Base-by-base conservation (phyloP, 2,113 vertebrate species). In the Martes martes region DNA sequence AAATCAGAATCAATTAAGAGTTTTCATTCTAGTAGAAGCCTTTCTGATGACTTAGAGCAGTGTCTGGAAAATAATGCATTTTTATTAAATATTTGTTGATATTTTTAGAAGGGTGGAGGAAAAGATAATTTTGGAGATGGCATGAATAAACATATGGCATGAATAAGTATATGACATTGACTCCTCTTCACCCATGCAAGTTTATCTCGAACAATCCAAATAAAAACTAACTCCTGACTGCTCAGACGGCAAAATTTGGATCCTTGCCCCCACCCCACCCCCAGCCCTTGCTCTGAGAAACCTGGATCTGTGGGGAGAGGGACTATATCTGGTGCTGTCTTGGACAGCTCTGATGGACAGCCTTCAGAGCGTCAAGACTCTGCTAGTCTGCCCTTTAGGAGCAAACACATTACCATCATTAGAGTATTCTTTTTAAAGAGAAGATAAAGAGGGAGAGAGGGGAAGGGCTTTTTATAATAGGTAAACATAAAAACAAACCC, bases 1-100 rank as follows among this genome's bases (percentile, higher is more conserved):
- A 94, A 89, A 69, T 95, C 73, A 90, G 79, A 81, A 91, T 93
- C 81, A 88, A 50, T 95, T 89, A 89, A 83, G 90, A 84, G 1
- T 31, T 92, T 76, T 47, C 42, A 50, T 93, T 93, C 67, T 86
- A 73, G 31, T 36, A 96, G 61, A 83, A 76, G 42, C 5, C 36
- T 76, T 79, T 95, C 26, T 94, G 31, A 16, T 92, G 94, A 86
- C 65, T 96, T 78, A 78, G 26, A 94, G 63, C 6, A 71, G 47
- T 94, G 78, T 84, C 67, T 82, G 39, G 11, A 57, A 96, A 85
- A 91, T 52, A 39, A 42, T 65, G 31, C 47, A 7, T 90, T 86
- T 97, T 83, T 45, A 83, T 92, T 82, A 93, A 93, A 55, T 97
- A 65, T 91, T 28, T 73, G 47, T 89, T 71, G 3, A 23, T 65